Conservation (phyloP, 2,797 vertebrate species). For the Anguilla anguilla region DNA sequence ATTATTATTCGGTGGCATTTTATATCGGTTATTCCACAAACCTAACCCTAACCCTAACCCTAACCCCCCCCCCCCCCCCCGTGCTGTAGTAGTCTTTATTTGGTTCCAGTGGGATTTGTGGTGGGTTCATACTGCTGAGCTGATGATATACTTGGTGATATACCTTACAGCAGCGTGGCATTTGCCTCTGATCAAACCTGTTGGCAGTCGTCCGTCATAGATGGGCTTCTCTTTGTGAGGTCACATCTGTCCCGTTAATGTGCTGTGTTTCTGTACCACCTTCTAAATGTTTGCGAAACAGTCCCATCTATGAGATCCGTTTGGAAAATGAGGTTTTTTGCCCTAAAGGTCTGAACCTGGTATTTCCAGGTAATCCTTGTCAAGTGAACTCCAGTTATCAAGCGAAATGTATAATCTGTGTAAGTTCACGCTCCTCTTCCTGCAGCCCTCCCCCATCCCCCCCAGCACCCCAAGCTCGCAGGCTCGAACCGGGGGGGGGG, state of each 20-base stretch:
- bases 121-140: background rate
- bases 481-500: constrained; percentile 33
- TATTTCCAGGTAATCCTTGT: background rate
- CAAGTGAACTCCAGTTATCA: constrained; percentile 39
- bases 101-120: background rate
- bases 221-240: background rate
- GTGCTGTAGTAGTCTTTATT: too few species aligned
- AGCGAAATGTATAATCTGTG: constrained; percentile 51
- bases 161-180: background rate
- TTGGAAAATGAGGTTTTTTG: background rate
- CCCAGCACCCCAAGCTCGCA: constrained; percentile 20
- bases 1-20: background rate
- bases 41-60: too few species aligned
- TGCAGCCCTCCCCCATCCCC: constrained; percentile 10
- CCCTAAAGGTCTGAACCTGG: background rate
- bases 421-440: constrained; percentile 59
- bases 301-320: background rate
- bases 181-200: background rate
- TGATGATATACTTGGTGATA: background rate
- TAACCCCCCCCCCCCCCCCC: too few species aligned
- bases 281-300: background rate
- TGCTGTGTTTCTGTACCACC: background rate
- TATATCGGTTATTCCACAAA: background rate
- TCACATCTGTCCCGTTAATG: background rate
- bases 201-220: background rate